Percentiles rank a stretch among this genome's conserved stretches.
phyloP scores from a whole-genome alignment of 2,888 invertebrate genomes.

The Gymnoscelis rufifasciata region DNA sequence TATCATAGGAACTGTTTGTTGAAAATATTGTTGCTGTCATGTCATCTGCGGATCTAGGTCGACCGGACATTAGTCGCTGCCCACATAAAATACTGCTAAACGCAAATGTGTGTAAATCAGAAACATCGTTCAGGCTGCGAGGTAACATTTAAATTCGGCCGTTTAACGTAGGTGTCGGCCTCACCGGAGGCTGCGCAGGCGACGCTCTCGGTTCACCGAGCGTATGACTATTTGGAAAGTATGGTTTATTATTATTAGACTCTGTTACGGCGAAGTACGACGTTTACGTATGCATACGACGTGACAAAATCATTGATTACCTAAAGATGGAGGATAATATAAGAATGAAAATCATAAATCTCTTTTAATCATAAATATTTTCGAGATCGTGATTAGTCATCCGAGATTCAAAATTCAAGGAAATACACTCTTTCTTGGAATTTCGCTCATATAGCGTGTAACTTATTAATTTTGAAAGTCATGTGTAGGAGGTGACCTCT shows the following conservation, averaged over 20 bases:
- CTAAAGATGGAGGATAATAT: too few relatives aligned
- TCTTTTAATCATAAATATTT: too few relatives aligned
- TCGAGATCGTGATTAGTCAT: too few relatives aligned
- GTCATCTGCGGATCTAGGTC: conserved; percentile 67
- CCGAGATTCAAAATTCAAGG: not conserved
- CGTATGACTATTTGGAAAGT: conserved; percentile 37
- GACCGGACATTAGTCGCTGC: conserved; percentile 59
- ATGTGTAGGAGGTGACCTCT: conserved; percentile 7
- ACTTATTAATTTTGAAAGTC: conserved; percentile 7
- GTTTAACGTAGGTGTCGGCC: conserved; percentile 43
- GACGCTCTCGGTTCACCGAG: conserved; percentile 25
- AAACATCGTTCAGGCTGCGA: conserved; percentile 33
- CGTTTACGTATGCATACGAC: too few relatives aligned
- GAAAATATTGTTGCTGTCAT: conserved; percentile 53
- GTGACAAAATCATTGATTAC: too few relatives aligned
- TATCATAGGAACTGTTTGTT: conserved; percentile 31
- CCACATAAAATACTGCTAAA: conserved; percentile 36
- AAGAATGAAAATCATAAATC: too few relatives aligned
- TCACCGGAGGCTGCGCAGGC: conserved; percentile 19
- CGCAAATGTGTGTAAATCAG: conserved; percentile 39
- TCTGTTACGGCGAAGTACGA: not conserved
- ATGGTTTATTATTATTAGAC: conserved; percentile 10
- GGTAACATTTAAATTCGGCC: conserved; percentile 44
- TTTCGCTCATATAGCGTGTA: not conserved
- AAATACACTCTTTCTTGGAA: not conserved